Evolutionary conservation across 2,113 vertebrate species (phyloP).

Genomic region (Heptranchias perlo): DNA sequence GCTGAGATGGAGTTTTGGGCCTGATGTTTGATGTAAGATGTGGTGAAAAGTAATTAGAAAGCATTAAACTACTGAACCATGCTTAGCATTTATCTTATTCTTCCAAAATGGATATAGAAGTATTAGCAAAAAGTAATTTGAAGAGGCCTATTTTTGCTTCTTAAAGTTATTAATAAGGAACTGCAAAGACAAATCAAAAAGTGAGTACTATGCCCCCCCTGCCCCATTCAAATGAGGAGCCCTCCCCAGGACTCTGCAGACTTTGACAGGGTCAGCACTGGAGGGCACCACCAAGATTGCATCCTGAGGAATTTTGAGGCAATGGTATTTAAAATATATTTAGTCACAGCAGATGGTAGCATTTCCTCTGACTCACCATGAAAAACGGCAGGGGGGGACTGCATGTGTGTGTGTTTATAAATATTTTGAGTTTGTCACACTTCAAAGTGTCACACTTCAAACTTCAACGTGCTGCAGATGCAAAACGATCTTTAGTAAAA

Average conservation of each 20-base stretch:
- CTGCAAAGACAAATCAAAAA: not conserved
- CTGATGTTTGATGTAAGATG: not conserved
- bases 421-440: too few relatives aligned
- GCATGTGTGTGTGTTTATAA: not conserved
- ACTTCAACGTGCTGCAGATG: too few relatives aligned
- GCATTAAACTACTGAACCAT: not conserved
- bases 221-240: not conserved
- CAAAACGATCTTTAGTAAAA: too few relatives aligned
- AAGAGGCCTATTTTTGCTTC: not conserved
- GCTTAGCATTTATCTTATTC: not conserved
- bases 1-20: not conserved
- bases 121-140: not conserved
- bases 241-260: not conserved
- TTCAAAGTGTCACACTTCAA: too few relatives aligned
- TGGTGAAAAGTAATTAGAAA: not conserved
- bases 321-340: not conserved
- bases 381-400: not conserved
- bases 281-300: not conserved
- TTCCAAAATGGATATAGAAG: not conserved
- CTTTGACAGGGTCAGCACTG: not conserved
- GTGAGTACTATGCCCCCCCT: not conserved
- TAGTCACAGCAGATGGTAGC: not conserved
- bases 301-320: not conserved
- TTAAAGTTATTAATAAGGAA: not conserved
- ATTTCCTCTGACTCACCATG: not conserved